Evolutionary conservation across 2,113 vertebrate species (phyloP), one percentile per base, ranked within the genome.

Genomic region (Cyrtonyx montezumae): DNA sequence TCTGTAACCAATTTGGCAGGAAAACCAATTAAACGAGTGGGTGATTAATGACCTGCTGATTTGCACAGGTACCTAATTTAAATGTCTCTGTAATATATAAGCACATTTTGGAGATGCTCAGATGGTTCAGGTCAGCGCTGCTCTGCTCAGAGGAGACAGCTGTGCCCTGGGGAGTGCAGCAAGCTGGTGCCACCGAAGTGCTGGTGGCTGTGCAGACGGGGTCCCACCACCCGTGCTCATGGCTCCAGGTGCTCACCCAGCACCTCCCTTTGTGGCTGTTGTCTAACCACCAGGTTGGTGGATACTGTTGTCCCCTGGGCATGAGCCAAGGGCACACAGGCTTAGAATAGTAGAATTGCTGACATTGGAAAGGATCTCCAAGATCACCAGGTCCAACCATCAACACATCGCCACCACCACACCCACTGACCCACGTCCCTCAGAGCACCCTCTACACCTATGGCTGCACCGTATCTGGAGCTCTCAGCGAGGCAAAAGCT

Each of bases 1-100:
- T 97, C 97, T 96, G 96, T 96, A 96, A 96, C 97, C 96, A 97
- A 96, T 97, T 97, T 96, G 97, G 95, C 94, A 97, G 93, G 85
- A 91, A 97, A 97, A 95, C 81, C 97, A 97, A 97, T 97, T 97
- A 97, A 97, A 96, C 13, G 73, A 96, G 91, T 87, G 93, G 96
- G 93, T 97, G 97, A 97, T 97, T 96, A 97, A 97, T 90, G 95
- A 95, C 93, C 95, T 70, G 87, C 94, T 94, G 94, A 94, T 95
- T 90, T 87, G 88, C 94, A 84, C 93, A 96, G 96, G 94, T 97
- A 95, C 94, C 93, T 97, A 84, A 97, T 97, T 97, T 97, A 94
- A 97, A 97, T 97, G 95, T 96, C 96, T 97, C 87, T 96, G 91
- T 94, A 93, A 94, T 86, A 94, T 62, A 91, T 56, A 94, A 94